Evolutionary conservation across 1,140 invertebrate genomes (phyloP).

Genomic region (Asobara japonica): DNA sequence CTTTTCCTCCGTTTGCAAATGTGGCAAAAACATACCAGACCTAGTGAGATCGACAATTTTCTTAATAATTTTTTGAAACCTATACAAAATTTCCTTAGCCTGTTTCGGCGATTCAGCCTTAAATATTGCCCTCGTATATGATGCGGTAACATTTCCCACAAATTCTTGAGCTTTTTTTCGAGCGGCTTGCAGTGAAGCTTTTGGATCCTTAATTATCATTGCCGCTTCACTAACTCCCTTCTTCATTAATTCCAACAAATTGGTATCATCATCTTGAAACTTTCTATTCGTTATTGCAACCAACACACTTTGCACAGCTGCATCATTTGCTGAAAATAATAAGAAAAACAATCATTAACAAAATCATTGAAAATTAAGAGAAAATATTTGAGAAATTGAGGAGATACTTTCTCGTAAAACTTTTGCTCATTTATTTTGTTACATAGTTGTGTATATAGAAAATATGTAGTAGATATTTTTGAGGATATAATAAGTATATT

Average conservation of each 20-base stretch:
- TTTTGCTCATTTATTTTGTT: background rate
- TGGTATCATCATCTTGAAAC: constrained; percentile 37
- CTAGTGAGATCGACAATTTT: constrained; percentile 49
- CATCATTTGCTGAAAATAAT: constrained; percentile 34
- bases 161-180: constrained; percentile 43
- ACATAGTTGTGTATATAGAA: background rate
- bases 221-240: constrained; percentile 41
- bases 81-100: constrained; percentile 34
- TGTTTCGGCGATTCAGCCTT: constrained; percentile 40
- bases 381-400: background rate
- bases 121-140: constrained; percentile 48
- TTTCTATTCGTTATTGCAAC: constrained; percentile 38
- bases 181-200: constrained; percentile 43
- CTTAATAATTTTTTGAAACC: constrained; percentile 46
- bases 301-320: constrained; percentile 36
- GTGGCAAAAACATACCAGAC: constrained; percentile 35
- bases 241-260: constrained; percentile 42
- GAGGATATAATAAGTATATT: too few relatives aligned
- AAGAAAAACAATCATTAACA: background rate
- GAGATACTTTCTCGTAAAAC: background rate
- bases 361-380: background rate
- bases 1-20: too few relatives aligned
- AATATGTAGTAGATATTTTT: too few relatives aligned
- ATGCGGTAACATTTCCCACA: constrained; percentile 45
- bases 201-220: constrained; percentile 22